phyloP scores from a whole-genome alignment of 2,888 invertebrate genomes.

The Myopa testacea region DNA sequence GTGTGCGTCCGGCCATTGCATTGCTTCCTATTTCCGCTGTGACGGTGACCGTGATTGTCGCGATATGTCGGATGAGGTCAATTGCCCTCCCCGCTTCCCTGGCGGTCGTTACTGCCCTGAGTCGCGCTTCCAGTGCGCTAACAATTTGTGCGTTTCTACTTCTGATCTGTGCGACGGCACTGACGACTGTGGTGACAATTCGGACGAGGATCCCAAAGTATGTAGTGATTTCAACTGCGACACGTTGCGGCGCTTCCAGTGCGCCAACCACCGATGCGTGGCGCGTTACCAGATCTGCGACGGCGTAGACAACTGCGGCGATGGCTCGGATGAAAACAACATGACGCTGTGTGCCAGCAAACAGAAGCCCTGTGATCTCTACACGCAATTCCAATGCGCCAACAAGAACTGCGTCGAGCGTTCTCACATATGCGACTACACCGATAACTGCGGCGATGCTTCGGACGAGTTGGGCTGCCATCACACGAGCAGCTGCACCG shows the following conservation, averaged over 20 bases:
- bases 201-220: conserved; percentile 84
- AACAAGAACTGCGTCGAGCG: conserved; percentile 87
- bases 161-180: conserved; percentile 93
- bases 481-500: conserved; percentile 74
- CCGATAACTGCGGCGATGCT: conserved; percentile 90
- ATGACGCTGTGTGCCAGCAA: conserved; percentile 87
- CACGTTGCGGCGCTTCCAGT: conserved; percentile 86
- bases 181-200: conserved; percentile 92
- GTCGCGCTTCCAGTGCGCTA: conserved; percentile 90
- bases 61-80: conserved; percentile 90
- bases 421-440: conserved; percentile 85
- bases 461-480: conserved; percentile 93
- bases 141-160: conserved; percentile 90
- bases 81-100: conserved; percentile 89
- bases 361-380: conserved; percentile 80
- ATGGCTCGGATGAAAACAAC: conserved; percentile 95
- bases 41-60: conserved; percentile 91
- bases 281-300: conserved; percentile 90
- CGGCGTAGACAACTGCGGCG: conserved; percentile 92
- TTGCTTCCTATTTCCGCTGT: conserved; percentile 87
- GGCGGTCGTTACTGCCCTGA: conserved; percentile 90
- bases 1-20: conserved; percentile 92
- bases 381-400: conserved; percentile 87
- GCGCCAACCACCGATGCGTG: conserved; percentile 88
- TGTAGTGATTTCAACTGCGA: conserved; percentile 90